Evolutionary conservation across 2,113 vertebrate genomes (phyloP).

Genomic region (Notothenia coriiceps): DNA sequence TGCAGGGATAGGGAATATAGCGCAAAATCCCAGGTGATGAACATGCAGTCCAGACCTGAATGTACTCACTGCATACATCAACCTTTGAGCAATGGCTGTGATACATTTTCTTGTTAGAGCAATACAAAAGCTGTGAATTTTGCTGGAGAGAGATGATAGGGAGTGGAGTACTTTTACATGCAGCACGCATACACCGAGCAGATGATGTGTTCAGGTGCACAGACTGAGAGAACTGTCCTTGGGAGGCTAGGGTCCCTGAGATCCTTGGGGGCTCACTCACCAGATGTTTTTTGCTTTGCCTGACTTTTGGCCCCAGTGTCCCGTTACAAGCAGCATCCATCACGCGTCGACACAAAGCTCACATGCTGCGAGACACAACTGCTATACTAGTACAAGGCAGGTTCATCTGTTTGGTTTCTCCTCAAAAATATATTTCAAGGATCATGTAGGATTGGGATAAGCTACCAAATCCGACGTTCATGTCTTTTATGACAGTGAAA

Average conservation of each 20-base stretch:
- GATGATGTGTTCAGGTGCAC: conserved; percentile 7
- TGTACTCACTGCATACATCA: conserved; percentile 11
- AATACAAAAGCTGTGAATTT: conserved; percentile 10
- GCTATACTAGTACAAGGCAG: neutral
- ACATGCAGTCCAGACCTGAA: neutral
- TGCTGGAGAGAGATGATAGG: neutral
- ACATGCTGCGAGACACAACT: conserved; percentile 4
- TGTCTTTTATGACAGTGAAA: neutral
- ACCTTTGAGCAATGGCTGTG: conserved; percentile 6
- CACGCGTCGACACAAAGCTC: conserved; percentile 11
- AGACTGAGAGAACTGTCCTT: conserved; percentile 40
- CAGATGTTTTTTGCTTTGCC: conserved; percentile 52
- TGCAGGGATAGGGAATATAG: neutral
- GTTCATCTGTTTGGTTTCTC: neutral
- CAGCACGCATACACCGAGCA: neutral
- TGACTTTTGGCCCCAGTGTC: conserved; percentile 23
- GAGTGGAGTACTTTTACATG: neutral
- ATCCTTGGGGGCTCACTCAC: conserved; percentile 24
- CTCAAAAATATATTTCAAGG: too few relatives aligned
- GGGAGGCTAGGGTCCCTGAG: conserved; percentile 38
- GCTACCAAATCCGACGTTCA: neutral
- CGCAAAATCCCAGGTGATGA: conserved; percentile 23
- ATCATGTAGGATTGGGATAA: neutral
- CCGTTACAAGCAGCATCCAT: conserved; percentile 45
- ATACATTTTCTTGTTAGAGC: conserved; percentile 6